These are phyloP conservation scores for Tokudaia muenninki DNA, from an alignment of 2,797 vertebrate species.

Conservation along the genomic window DNA sequence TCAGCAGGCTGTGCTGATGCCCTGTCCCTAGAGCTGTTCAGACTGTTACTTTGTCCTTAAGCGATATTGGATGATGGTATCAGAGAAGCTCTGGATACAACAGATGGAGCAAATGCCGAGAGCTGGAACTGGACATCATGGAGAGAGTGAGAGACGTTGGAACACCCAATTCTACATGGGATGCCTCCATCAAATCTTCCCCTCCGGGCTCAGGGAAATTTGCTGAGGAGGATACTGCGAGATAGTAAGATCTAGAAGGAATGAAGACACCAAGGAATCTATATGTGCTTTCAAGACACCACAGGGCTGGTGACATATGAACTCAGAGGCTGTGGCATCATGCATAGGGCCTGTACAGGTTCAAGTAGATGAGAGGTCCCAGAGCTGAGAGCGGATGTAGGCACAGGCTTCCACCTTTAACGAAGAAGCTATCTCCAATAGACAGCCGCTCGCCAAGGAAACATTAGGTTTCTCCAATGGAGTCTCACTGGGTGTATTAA, in stretches of 20 bases:
- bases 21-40: neutral
- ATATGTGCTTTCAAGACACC: neutral
- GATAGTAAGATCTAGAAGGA: neutral
- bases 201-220: neutral
- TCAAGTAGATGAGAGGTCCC: too few species aligned
- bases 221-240: neutral
- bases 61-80: neutral
- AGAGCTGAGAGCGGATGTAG: neutral
- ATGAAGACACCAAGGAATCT: neutral
- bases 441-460: neutral
- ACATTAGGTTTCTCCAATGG: neutral
- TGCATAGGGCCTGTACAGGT: too few species aligned
- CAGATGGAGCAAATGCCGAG: neutral
- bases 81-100: neutral
- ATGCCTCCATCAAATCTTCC: neutral
- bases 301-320: neutral
- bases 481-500: neutral
- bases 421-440: neutral
- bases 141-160: neutral
- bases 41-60: neutral
- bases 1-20: neutral
- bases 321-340: neutral
- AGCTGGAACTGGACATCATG: neutral
- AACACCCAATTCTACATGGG: too few species aligned
- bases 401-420: neutral